phyloP scores from a whole-genome alignment of 2,113 vertebrate species.

The Capreolus pygargus region DNA sequence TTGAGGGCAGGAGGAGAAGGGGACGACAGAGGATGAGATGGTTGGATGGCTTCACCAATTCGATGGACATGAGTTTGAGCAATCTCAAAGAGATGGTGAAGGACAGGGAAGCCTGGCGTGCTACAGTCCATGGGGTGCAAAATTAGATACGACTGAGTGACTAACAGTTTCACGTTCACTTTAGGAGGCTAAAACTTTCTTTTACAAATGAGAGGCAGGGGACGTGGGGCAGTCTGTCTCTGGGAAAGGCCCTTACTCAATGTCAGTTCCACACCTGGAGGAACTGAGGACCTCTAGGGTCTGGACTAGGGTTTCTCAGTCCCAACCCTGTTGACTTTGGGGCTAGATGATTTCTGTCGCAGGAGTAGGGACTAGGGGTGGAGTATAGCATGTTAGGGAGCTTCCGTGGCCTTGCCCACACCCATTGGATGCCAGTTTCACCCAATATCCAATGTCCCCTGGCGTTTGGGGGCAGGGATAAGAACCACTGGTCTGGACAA shows the following conservation, averaged over 20 bases:
- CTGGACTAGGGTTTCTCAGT: neutral
- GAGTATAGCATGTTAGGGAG: neutral
- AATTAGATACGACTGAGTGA: neutral
- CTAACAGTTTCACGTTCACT: neutral
- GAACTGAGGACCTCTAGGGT: neutral
- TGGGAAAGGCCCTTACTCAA: neutral
- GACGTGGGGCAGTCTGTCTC: rapidly evolving
- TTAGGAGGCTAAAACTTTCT: neutral
- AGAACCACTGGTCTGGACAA: rapidly evolving
- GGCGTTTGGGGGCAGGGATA: too few relatives aligned
- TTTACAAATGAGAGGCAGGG: neutral
- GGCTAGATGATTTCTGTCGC: rapidly evolving
- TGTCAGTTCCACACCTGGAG: neutral
- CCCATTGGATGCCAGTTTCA: neutral
- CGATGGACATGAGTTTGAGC: neutral
- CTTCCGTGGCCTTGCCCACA: neutral
- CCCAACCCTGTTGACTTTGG: neutral
- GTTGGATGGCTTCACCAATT: neutral
- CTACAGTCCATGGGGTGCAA: neutral
- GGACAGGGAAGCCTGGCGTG: neutral
- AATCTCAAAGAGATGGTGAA: neutral
- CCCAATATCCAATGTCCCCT: neutral
- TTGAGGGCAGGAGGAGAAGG: neutral
- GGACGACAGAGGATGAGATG: neutral
- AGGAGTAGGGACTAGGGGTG: neutral